Conservation (phyloP, 2,797 vertebrate genomes). For the Hoplostethus mediterraneus region DNA sequence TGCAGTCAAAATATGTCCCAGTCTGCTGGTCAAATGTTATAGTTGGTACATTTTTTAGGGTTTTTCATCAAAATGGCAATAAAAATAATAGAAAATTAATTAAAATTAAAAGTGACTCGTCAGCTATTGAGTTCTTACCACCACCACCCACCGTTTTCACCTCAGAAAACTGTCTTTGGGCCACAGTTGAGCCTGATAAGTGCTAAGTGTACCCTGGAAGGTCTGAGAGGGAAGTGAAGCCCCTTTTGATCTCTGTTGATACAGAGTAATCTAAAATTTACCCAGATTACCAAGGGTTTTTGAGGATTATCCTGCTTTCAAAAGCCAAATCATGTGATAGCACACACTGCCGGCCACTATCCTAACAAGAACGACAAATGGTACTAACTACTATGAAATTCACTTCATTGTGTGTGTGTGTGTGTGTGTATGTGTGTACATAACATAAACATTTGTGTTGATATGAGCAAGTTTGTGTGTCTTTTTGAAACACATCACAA, state of each 20-base stretch:
- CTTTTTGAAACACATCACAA: too few species aligned
- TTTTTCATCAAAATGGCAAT: too few species aligned
- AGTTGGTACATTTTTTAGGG: too few species aligned
- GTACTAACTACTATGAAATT: conserved; percentile 16
- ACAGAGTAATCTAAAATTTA: conserved; percentile 68
- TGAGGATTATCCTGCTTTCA: conserved; percentile 66
- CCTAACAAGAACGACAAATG: conserved; percentile 25
- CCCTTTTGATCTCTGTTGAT: conserved; percentile 72
- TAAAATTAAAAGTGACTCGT: too few species aligned
- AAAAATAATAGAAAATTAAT: too few species aligned
- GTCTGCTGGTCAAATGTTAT: too few species aligned
- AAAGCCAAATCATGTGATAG: conserved; percentile 68
- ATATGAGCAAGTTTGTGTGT: too few species aligned
- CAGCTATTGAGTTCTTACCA: too few species aligned
- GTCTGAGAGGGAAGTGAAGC: conserved; percentile 43
- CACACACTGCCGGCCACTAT: conserved; percentile 47
- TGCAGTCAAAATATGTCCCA: too few species aligned
- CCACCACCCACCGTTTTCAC: conserved; percentile 7
- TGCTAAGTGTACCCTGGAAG: conserved; percentile 28
- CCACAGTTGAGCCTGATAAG: conserved; percentile 6
- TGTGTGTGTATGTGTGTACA: neutral
- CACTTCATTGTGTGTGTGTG: conserved; percentile 1
- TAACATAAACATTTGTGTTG: conserved; percentile 39
- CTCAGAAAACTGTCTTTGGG: conserved; percentile 19
- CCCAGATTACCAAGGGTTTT: conserved; percentile 69